Percentiles rank a stretch among this genome's conserved stretches.
Conservation (phyloP, 1,140 invertebrate species). For the Cylas formicarius region DNA sequence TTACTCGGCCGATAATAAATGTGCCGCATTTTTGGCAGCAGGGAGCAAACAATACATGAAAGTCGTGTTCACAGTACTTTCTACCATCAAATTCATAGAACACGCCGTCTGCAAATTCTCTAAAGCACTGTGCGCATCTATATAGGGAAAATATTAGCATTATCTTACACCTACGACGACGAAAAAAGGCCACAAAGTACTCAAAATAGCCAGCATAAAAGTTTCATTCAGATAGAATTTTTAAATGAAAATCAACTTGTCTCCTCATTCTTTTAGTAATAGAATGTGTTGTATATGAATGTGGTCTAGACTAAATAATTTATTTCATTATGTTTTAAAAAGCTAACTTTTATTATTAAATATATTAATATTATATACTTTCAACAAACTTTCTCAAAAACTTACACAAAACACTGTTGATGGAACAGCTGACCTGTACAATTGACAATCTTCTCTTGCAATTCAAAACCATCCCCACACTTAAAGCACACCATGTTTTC, state of each 20-base stretch:
- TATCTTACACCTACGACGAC: no score
- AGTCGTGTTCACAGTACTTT: constrained; percentile 99
- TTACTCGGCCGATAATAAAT: constrained; percentile 92
- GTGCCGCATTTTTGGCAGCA: constrained; percentile 96
- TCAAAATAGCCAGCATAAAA: no score
- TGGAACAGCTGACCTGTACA: constrained; percentile 98
- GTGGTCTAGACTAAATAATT: constrained; percentile 3
- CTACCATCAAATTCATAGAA: constrained; percentile 99
- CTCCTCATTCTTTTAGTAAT: no score
- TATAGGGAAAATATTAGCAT: constrained; percentile 27
- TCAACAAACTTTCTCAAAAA: background rate
- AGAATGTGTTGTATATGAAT: no score
- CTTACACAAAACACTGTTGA: constrained; percentile 98
- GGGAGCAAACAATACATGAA: constrained; percentile 96
- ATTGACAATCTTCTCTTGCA: constrained; percentile 97
- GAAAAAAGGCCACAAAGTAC: no score
- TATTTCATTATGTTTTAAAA: constrained; percentile 3
- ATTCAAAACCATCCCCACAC: constrained; percentile 88
- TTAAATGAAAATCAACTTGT: no score
- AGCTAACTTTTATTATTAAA: constrained; percentile 5
- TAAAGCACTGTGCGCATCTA: constrained; percentile 98
- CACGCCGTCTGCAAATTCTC: constrained; percentile 93
- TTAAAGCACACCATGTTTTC: constrained; percentile 89
- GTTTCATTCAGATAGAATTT: no score
- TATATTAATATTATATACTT: background rate